Evolutionary conservation across 2,797 vertebrate species (phyloP).

Genomic region (Schizopygopsis pylzovi): DNA sequence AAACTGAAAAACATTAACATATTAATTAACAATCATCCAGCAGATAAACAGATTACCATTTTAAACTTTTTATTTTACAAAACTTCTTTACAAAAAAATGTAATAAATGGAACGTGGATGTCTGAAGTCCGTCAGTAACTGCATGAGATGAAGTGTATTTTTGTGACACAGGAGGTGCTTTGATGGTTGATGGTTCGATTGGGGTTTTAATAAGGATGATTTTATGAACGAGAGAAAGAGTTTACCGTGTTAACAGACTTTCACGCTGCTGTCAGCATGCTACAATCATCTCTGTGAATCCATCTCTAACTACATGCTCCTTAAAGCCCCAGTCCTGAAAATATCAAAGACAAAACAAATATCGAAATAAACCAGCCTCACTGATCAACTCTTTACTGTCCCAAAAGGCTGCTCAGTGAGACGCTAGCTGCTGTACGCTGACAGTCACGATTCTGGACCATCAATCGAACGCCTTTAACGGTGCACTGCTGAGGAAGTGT

Average conservation of each 20-base stretch:
- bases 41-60: too few species aligned
- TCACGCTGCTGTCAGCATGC: neutral
- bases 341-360: neutral
- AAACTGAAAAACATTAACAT: too few species aligned
- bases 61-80: too few species aligned
- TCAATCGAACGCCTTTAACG: constrained; percentile 46
- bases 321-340: neutral
- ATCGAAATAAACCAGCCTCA: neutral
- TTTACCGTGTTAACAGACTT: neutral
- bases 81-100: too few species aligned
- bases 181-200: neutral
- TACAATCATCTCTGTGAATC: neutral
- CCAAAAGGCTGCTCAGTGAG: neutral
- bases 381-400: constrained; percentile 7
- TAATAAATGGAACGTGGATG: neutral
- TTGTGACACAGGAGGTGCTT: too few species aligned
- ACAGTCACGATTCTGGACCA: constrained; percentile 39
- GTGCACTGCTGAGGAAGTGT: constrained; percentile 46
- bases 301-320: neutral
- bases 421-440: neutral
- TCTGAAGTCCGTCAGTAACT: neutral
- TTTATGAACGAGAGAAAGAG: neutral
- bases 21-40: too few species aligned
- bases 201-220: neutral
- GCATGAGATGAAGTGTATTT: neutral